Conservation (phyloP, 2,888 invertebrate genomes). For the Hipparchia sbordonii region DNA sequence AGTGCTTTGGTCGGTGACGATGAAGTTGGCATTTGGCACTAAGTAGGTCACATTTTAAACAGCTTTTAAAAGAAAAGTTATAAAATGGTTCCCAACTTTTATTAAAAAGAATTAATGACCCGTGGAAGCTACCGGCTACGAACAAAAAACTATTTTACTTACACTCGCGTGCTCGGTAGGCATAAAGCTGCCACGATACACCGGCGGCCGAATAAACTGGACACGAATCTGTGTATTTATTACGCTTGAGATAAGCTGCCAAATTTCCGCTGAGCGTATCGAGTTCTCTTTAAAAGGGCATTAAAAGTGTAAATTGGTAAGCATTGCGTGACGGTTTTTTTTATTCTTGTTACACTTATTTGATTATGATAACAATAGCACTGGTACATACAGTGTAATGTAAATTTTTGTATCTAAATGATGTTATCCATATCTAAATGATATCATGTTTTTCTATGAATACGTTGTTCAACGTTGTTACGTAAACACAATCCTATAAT, state of each 20-base stretch:
- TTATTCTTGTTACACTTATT: background rate
- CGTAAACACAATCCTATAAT: too few relatives aligned
- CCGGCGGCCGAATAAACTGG: conserved; percentile 24
- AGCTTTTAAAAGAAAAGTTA: too few relatives aligned
- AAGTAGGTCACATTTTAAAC: too few relatives aligned
- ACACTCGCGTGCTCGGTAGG: conserved; percentile 24
- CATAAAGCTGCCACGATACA: conserved; percentile 27
- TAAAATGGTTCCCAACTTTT: background rate
- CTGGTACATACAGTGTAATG: too few relatives aligned
- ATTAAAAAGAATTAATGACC: conserved; percentile 8
- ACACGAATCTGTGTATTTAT: conserved; percentile 32
- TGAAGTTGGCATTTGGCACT: too few relatives aligned
- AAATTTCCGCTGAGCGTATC: conserved; percentile 34
- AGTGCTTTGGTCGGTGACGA: too few relatives aligned
- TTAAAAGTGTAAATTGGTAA: conserved; percentile 8
- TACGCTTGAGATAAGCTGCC: conserved; percentile 28
- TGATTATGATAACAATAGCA: too few relatives aligned
- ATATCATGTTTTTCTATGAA: too few relatives aligned
- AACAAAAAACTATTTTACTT: conserved; percentile 15
- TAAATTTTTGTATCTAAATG: too few relatives aligned
- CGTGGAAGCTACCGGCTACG: conserved; percentile 1
- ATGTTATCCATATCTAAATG: too few relatives aligned
- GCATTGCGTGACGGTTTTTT: conserved; percentile 7
- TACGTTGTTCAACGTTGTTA: too few relatives aligned
- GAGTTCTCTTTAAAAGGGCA: conserved; percentile 4